A percentile compares a stretch with the other conserved stretches of the same genome.
Evolutionary conservation across 2,888 invertebrate genomes (phyloP).

Genomic region (Vanessa cardui): DNA sequence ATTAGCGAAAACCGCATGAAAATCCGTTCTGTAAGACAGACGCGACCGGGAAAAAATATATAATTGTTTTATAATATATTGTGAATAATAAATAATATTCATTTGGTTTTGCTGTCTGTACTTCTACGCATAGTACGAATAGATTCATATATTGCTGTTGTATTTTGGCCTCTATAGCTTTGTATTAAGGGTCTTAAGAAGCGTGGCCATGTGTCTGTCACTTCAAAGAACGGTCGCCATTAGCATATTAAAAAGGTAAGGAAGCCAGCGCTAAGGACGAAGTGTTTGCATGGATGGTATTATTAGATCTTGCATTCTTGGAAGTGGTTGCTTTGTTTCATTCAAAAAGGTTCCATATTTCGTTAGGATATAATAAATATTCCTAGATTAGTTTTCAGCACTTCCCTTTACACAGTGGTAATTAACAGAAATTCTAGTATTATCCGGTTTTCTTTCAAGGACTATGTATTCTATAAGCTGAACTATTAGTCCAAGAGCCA

Average conservation of each 20-base stretch:
- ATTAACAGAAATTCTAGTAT: too few species aligned
- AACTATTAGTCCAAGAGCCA: too few species aligned
- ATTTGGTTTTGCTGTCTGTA: constrained; percentile 23
- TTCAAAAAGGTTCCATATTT: background rate
- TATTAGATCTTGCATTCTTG: constrained; percentile 26
- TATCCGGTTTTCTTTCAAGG: too few species aligned
- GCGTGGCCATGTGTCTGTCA: constrained; percentile 40
- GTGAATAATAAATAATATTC: too few species aligned
- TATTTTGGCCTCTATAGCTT: constrained; percentile 22
- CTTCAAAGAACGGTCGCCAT: constrained; percentile 48
- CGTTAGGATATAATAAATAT: background rate
- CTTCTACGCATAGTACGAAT: constrained; percentile 33
- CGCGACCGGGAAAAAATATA: too few species aligned
- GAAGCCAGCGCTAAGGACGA: constrained; percentile 41
- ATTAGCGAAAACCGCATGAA: too few species aligned
- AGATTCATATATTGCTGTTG: constrained; percentile 23
- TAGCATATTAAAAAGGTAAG: constrained; percentile 63
- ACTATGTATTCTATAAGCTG: too few species aligned
- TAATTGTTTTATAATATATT: too few species aligned
- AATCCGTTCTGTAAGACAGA: too few species aligned
- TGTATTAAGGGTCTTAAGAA: constrained; percentile 29
- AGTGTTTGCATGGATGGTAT: constrained; percentile 31
- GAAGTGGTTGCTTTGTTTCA: constrained; percentile 4
- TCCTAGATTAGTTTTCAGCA: background rate
- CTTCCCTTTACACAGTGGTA: too few species aligned